Base-by-base conservation (phyloP, 2,797 vertebrate species). In the Melanotaenia pygmaea region DNA sequence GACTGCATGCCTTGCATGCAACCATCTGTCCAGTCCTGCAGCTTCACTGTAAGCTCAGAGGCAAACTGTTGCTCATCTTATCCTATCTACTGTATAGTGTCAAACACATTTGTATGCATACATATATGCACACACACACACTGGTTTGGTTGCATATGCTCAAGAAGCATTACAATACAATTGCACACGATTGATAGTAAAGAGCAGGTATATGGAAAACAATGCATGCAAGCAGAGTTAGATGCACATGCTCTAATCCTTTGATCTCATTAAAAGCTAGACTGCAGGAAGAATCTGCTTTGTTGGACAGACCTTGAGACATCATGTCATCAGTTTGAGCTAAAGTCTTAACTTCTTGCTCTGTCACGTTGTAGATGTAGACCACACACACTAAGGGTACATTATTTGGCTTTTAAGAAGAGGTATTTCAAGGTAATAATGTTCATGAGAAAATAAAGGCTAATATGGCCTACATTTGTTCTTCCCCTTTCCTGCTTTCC, bases 211-310 rank as follows among this genome's bases (percentile, higher is more conserved):
- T 66, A 74, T 20, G 51, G 54, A 51, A 47, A 78, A 79, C n/a
- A 26, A 10, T 35, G 43, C 37, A 32, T 5, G 38, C 67, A 58
- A 56, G 38, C 53, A 66, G 58, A n/a, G 8, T 64, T 47, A 16
- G 64, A 57, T 7, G 13, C 67, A 86, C 32, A 5, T 58, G 26
- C 34, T 32, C 86, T 88, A 84, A 92, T 90, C 89, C 89, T 83
- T 85, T 93, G 88, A 93, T 90, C 91, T 88, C 61, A 90, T 92
- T 92, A 88, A 65, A 70, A 53, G 64, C 79, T 74, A 34, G 85
- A 81, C 77, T 79, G 77, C 58, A 50, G 60, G 67, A 69, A 13
- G 77, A 88, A 88, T 85, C 80, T 69, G 69, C 78, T 87, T 86
- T 86, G 73, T 71, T 71, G 77, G 76, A 81, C 82, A 83, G 80